Base-by-base conservation (phyloP, 2,113 vertebrate genomes). In the Podarcis muralis region DNA sequence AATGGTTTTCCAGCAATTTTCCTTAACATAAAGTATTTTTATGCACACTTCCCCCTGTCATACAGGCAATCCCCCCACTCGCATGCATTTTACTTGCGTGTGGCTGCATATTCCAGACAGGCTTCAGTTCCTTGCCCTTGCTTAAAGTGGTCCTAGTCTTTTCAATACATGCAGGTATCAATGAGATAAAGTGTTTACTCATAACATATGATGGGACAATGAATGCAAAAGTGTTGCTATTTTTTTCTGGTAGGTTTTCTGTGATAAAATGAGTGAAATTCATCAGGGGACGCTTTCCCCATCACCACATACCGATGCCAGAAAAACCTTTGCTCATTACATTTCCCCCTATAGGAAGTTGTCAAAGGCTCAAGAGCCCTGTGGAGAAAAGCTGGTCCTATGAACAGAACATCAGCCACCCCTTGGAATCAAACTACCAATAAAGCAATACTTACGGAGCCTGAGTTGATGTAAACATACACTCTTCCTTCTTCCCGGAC, bases 401-500 rank as follows among this genome's bases (percentile, higher is more conserved):
- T 43, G 11, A 68, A 79, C 69, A 40, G 37, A 6, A 18, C 66
- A 37, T 11, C 48, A 85, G 11, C 35, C 32, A 69, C 35, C 40
- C 12, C 6, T 35, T 5, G 53, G 66, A 71, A 81, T 30, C 13
- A 71, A 48, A 20, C 15, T 20, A 32, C 43, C 57, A 30, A 16
- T 79, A 91, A 90, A 94, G 3, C 30, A 75, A 76, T 90, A 97
- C 97, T 95, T 95, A 99, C 99, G 92, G 88, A 85, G 83, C 98
- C 98, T 35, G 97, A 97, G 96, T 99, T 99, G 92, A 99, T 97
- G 91, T 98, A 99, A 76, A 99, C 98, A 4, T 98, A 98, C 83
- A 99, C 98, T 87, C 98, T 96, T 30, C 99, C 99, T 93, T 99
- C 99, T 93, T 99, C 99, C 92, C 98, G 96, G 89, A 98, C 32